phyloP scores from a whole-genome alignment of 2,797 vertebrate genomes.

The Apogon talboti region DNA sequence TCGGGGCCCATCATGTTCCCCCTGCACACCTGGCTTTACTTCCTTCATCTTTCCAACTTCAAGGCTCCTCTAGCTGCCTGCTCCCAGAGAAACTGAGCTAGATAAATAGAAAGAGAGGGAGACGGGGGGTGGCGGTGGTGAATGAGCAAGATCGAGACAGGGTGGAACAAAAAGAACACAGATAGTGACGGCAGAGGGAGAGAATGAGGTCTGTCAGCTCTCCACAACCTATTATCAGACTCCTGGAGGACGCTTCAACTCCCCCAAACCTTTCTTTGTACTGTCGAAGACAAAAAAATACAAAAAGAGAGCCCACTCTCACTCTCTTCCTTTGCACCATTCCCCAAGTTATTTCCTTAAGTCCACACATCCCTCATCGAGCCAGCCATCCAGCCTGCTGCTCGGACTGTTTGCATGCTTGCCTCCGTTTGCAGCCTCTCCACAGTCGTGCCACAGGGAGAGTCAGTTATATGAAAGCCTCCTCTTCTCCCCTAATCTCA shows the following conservation, averaged over 20 bases:
- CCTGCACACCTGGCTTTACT: constrained; percentile 69
- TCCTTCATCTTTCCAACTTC: constrained; percentile 60
- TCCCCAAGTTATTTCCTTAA: constrained; percentile 47
- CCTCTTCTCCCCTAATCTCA: constrained; percentile 69
- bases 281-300: constrained; percentile 36
- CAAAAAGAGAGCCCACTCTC: constrained; percentile 38
- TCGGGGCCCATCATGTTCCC: constrained; percentile 64
- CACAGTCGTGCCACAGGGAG: constrained; percentile 54
- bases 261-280: constrained; percentile 26
- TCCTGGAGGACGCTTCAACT: constrained; percentile 38
- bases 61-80: constrained; percentile 65
- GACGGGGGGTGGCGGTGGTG: constrained; percentile 4
- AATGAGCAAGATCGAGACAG: constrained; percentile 36
- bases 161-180: constrained; percentile 34
- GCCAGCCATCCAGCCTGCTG: constrained; percentile 20
- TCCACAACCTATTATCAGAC: constrained; percentile 55
- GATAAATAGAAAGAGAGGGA: constrained; percentile 53
- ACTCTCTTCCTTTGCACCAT: constrained; percentile 38
- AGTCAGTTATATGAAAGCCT: constrained; percentile 65
- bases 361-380: constrained; percentile 30
- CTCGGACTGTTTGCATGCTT: constrained; percentile 1
- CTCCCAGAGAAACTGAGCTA: constrained; percentile 69
- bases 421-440: constrained; percentile 28
- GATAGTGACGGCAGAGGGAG: constrained; percentile 12
- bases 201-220: constrained; percentile 54